Conservation (phyloP, 2,113 vertebrate genomes). For the Syrmaticus mikado region DNA sequence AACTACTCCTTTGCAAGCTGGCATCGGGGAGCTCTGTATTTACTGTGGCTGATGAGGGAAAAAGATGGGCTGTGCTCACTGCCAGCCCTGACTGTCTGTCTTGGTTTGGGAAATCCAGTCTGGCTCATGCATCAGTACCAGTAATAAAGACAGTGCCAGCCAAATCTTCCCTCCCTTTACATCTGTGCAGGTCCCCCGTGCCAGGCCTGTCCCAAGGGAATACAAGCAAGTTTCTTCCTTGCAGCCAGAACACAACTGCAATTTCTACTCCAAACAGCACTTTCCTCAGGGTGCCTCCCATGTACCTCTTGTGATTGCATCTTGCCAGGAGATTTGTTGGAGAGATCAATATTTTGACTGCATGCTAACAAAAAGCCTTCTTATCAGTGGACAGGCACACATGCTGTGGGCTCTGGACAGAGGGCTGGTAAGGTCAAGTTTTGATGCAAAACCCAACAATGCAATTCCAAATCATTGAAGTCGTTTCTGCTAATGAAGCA, state of each 20-base stretch:
- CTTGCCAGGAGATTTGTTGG: not conserved
- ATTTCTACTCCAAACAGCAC: not conserved
- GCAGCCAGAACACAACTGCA: not conserved
- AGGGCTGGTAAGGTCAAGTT: not conserved
- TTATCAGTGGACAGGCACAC: not conserved
- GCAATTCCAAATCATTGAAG: not conserved
- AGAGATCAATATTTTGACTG: not conserved
- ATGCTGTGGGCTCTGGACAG: not conserved
- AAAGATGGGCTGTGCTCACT: slow-evolving; percentile 53
- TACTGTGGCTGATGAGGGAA: slow-evolving; percentile 49
- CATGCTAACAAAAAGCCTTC: not conserved
- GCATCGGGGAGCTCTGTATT: slow-evolving; percentile 46
- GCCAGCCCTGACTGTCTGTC: slow-evolving; percentile 52
- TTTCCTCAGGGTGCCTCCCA: not conserved
- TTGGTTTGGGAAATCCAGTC: slow-evolving; percentile 52
- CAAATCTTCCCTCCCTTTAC: slow-evolving; percentile 25
- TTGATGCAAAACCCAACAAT: not conserved
- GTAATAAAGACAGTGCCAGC: slow-evolving; percentile 37
- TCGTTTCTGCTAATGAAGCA: not conserved
- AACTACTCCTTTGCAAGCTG: slow-evolving; percentile 50
- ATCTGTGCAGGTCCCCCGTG: slow-evolving; percentile 31
- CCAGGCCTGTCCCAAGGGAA: slow-evolving; percentile 42
- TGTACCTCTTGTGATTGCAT: not conserved
- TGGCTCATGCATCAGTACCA: slow-evolving; percentile 52
- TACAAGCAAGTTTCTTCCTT: not conserved